A percentile compares a stretch with the other conserved stretches of the same genome.
phyloP scores from a whole-genome alignment of 2,797 vertebrate genomes.

The Xiphorhynchus erythropygius region DNA sequence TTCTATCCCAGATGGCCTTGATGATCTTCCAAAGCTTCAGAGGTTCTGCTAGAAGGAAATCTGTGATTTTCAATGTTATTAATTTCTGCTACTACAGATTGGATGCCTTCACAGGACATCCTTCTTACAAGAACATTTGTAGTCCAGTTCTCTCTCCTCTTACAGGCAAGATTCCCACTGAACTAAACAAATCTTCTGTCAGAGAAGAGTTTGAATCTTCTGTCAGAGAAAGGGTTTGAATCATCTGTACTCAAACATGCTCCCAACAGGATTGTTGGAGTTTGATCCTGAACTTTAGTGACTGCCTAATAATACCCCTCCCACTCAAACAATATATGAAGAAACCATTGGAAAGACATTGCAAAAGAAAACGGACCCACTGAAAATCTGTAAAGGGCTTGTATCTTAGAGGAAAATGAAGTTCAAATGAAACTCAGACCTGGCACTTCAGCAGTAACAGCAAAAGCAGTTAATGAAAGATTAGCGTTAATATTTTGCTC shows the following conservation, averaged over 20 bases:
- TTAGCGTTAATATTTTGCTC: slow-evolving; percentile 10
- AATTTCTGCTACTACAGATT: not conserved
- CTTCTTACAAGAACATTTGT: slow-evolving; percentile 20
- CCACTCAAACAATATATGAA: not conserved
- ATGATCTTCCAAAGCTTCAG: not conserved
- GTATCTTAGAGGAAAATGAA: not conserved
- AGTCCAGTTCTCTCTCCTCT: slow-evolving; percentile 1
- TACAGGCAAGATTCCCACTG: not conserved
- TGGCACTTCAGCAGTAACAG: not conserved
- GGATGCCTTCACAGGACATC: not conserved
- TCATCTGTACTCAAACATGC: not conserved
- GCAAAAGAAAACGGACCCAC: not conserved
- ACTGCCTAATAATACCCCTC: not conserved
- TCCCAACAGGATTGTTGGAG: not conserved
- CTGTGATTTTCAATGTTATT: not conserved
- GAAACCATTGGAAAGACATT: not conserved
- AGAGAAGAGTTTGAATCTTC: not conserved
- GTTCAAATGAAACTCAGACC: not conserved
- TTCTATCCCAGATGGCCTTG: not conserved
- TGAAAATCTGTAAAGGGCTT: not conserved
- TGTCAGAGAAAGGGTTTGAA: not conserved
- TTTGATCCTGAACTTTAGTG: not conserved
- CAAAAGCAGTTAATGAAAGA: slow-evolving; percentile 2
- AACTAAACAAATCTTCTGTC: not conserved
- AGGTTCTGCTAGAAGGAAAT: not conserved